phyloP scores from a whole-genome alignment of 2,888 invertebrate genomes.

The Drosophila neutralis region DNA sequence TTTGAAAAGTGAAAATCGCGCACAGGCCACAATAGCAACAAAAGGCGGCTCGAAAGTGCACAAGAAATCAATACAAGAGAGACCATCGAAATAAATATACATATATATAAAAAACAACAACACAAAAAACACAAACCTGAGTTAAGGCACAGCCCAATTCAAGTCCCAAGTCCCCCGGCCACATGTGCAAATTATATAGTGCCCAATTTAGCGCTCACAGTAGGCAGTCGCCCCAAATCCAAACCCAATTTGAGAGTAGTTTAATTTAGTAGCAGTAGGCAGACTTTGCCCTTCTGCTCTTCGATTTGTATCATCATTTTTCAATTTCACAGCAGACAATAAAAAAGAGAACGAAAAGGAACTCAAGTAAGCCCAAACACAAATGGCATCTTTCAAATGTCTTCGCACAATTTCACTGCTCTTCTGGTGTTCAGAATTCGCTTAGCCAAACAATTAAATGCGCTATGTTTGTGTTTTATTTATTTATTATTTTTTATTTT shows the following conservation, averaged over 20 bases:
- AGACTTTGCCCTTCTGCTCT: slow-evolving; percentile 41
- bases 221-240: slow-evolving; percentile 67
- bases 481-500: neutral
- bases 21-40: slow-evolving; percentile 58
- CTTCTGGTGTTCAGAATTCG: slow-evolving; percentile 24
- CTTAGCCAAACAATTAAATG: slow-evolving; percentile 64
- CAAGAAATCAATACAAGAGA: slow-evolving; percentile 71
- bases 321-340: slow-evolving; percentile 82
- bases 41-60: slow-evolving; percentile 60
- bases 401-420: slow-evolving; percentile 23
- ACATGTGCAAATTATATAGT: slow-evolving; percentile 61
- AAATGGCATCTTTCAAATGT: slow-evolving; percentile 38
- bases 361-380: slow-evolving; percentile 23
- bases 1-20: slow-evolving; percentile 78
- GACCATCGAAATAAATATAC: slow-evolving; percentile 46
- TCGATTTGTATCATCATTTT: slow-evolving; percentile 82
- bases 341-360: slow-evolving; percentile 36
- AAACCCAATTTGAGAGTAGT: slow-evolving; percentile 12
- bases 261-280: neutral
- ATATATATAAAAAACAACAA: neutral
- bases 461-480: slow-evolving; percentile 16
- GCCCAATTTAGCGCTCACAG: slow-evolving; percentile 64
- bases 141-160: slow-evolving; percentile 20
- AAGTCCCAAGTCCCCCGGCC: slow-evolving; percentile 23
- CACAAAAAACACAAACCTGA: slow-evolving; percentile 18